Evolutionary conservation across 2,888 invertebrate genomes (phyloP), one percentile per base, ranked within the genome.

Genomic region (Salpingus planirostris): DNA sequence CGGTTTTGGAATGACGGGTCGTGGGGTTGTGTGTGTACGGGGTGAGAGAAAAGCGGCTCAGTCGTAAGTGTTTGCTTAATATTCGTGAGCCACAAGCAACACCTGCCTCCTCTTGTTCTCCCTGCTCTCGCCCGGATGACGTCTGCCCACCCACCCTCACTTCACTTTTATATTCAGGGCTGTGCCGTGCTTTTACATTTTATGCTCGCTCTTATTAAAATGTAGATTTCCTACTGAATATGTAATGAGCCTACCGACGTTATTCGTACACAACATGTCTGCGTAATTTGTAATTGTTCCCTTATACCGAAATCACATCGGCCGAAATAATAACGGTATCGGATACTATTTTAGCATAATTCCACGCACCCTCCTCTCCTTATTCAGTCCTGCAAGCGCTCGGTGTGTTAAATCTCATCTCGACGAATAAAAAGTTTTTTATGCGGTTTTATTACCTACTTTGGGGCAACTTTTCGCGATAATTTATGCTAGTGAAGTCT

Each of bases 41-140:
- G n/a, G n/a, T n/a, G n/a, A n/a, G 88, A 33, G 34, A 34, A 31
- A 31, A 34, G 29, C 21, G 33, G 28, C 27, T 21, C n/a, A n/a
- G n/a, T 22, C 26, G 38, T 45, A 42, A 46, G 44, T 50, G 48
- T 52, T 54, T 54, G 52, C 47, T 51, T 52, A 52, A 52, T 51
- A 52, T 50, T 49, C 46, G 36, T 38, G 38, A 39, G 39, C 51
- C 49, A 42, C 47, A 46, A 46, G 46, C 47, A 49, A 46, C 54
- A 54, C 54, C 54, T 54, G 54, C 42, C 46, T 44, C 46, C 47
- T 26, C 18, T 15, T 13, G 27, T 35, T 29, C 24, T 13, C 15
- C 31, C 31, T n/a, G n/a, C 27, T 15, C 15, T 18, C 8, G 23
- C 18, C 18, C 27, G 18, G 18, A 8, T 8, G 5, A 18, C 18